Base-by-base conservation (phyloP, 2,888 invertebrate genomes). In the Drosophila longiperda region DNA sequence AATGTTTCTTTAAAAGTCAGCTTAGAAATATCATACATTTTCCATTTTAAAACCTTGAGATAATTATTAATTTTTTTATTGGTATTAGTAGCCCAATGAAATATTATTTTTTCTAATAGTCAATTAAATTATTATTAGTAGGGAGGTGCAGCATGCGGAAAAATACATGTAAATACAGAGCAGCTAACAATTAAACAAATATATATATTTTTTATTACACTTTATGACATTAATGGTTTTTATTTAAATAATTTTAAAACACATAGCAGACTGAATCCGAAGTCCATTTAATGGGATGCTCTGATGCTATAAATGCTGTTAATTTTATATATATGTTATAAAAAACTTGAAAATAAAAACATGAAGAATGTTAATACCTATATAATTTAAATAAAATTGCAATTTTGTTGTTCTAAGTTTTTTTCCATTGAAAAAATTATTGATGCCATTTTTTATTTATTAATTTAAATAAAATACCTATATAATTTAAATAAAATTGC, bases 81-180 rank as follows among this genome's bases (percentile, higher is more conserved):
- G 17, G 23, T 48, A 48, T 59, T 9, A 48, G 33, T n/a, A 55
- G 4, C 17, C 2, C 11, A 36, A 26, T 26, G 26, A 4, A 11
- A 15, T 32, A 1, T 34, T 7, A 8, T 42, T 58, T 33, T 23
- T 15, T 8, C n/a, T 55, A 26, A 50, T 63, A 69, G 33, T 26
- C 12, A 36, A 7, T 68, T 40, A 50, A 26, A 38, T 68, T 68
- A 52, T 52, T 68, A 38, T 15, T 40, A 9, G 1, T 40, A 9
- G 1, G 2, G 20, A 45, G 11, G 3, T 20, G 42, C 42, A 45
- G 45, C 20, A 45, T 12, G 20, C 20, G 45, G 12, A 7, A 42
- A 42, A 20, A n/a, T 5, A n/a, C 6, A 42, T 42, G n/a, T n/a
- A 9, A 20, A 20, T 12, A 20, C 45, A 12, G 45, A 12, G 12